Evolutionary conservation across 1,140 invertebrate species (phyloP).

Genomic region (Andrena cerasifolii): DNA sequence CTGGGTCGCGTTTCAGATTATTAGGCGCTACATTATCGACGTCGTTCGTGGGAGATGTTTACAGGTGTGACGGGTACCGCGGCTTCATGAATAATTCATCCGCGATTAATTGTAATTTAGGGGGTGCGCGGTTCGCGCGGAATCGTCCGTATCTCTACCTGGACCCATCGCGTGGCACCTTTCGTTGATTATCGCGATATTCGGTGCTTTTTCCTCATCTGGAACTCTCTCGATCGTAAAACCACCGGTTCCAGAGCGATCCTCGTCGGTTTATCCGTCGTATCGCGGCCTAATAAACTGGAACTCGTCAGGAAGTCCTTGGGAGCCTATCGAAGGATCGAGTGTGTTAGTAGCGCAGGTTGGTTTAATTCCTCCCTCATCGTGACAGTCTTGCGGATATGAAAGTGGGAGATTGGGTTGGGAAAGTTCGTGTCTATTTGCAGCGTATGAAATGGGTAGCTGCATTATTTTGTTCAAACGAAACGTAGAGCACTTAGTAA

Average conservation of each 20-base stretch:
- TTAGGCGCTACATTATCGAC: slow-evolving; percentile 55
- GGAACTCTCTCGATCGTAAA: not conserved
- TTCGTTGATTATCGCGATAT: slow-evolving; percentile 15
- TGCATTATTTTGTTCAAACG: too few relatives aligned
- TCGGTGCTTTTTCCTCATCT: not conserved
- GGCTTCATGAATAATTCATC: slow-evolving; percentile 59
- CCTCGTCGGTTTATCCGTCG: not conserved
- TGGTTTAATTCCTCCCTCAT: not conserved
- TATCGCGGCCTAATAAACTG: not conserved
- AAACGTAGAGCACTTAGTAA: too few relatives aligned
- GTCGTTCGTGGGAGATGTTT: slow-evolving; percentile 55
- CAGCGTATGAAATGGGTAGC: too few relatives aligned
- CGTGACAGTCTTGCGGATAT: not conserved
- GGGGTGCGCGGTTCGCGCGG: not conserved
- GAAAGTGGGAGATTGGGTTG: not conserved
- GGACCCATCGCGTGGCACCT: not conserved
- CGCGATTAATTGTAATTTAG: slow-evolving; percentile 45
- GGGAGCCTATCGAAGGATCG: not conserved
- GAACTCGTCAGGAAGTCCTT: not conserved
- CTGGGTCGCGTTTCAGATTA: slow-evolving; percentile 47
- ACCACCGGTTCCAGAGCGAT: slow-evolving; percentile 5
- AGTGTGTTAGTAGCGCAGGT: not conserved
- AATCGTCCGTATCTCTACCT: not conserved
- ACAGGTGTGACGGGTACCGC: slow-evolving; percentile 26
- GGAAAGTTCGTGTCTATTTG: not conserved